Evolutionary conservation across 2,113 vertebrate genomes (phyloP).

Genomic region (Boleophthalmus pectinirostris): DNA sequence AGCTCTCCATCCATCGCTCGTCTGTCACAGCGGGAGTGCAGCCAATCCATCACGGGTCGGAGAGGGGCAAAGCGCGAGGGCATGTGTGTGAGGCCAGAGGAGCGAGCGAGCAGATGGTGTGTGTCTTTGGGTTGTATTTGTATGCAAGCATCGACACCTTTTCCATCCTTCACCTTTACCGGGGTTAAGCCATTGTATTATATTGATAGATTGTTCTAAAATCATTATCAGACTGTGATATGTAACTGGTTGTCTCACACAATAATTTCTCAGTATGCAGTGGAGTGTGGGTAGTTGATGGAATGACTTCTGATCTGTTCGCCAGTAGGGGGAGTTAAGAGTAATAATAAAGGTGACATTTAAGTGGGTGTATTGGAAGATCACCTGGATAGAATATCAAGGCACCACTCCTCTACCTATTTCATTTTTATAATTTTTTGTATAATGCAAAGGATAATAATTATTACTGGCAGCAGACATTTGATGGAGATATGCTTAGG

Average conservation of each 20-base stretch:
- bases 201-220: conserved; percentile 1
- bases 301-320: background rate
- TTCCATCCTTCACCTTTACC: conserved; percentile 58
- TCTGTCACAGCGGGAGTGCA: conserved; percentile 80
- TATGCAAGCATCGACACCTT: conserved; percentile 38
- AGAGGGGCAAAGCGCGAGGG: conserved; percentile 49
- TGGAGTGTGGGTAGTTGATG: background rate
- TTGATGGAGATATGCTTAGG: no score
- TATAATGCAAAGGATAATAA: no score
- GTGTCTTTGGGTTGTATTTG: conserved; percentile 36
- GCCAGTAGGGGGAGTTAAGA: background rate
- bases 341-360: background rate
- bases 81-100: conserved; percentile 34
- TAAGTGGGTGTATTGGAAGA: no score
- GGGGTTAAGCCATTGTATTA: background rate
- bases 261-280: background rate
- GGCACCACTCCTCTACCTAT: no score
- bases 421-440: no score
- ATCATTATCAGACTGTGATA: background rate
- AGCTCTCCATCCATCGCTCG: conserved; percentile 75
- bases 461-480: no score
- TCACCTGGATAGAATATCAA: background rate
- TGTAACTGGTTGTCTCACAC: background rate
- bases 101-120: conserved; percentile 39
- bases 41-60: conserved; percentile 81